phyloP scores from a whole-genome alignment of 1,140 invertebrate genomes.

The Andrena cerasifolii region DNA sequence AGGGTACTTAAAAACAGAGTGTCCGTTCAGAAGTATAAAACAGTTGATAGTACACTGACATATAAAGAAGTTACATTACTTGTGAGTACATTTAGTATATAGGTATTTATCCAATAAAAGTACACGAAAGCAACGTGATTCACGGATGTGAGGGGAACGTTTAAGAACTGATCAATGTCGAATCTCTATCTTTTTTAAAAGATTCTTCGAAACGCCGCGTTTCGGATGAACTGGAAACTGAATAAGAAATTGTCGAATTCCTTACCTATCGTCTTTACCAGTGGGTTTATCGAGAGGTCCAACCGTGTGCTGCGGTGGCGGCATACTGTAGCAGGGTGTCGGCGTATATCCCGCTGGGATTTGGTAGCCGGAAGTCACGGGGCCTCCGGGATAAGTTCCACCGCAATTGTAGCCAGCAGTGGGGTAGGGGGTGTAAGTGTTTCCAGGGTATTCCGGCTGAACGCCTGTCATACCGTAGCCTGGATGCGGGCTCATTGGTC shows the following conservation, averaged over 20 bases:
- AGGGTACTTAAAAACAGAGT: too few relatives aligned
- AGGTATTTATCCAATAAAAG: neutral
- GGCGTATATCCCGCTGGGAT: conserved; percentile 88
- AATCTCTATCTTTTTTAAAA: neutral
- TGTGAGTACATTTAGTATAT: neutral
- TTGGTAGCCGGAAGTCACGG: conserved; percentile 85
- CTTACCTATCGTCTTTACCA: conserved; percentile 90
- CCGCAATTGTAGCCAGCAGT: conserved; percentile 86
- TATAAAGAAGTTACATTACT: neutral
- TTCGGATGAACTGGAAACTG: conserved; percentile 45
- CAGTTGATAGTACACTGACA: neutral
- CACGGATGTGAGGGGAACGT: neutral
- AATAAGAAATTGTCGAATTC: conserved; percentile 50
- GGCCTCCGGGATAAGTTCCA: conserved; percentile 84
- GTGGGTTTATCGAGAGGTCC: conserved; percentile 88
- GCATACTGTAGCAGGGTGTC: conserved; percentile 91
- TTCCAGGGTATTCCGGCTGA: conserved; percentile 90
- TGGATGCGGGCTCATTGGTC: conserved; percentile 91
- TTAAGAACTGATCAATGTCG: neutral
- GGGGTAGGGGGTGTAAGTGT: conserved; percentile 87
- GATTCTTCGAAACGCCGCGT: neutral
- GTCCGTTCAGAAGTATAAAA: neutral
- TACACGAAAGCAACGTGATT: neutral
- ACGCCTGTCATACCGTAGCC: conserved; percentile 90
- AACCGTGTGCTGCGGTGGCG: conserved; percentile 87